phyloP scores from a whole-genome alignment of 1,140 invertebrate genomes.

The Drosophila nasuta region DNA sequence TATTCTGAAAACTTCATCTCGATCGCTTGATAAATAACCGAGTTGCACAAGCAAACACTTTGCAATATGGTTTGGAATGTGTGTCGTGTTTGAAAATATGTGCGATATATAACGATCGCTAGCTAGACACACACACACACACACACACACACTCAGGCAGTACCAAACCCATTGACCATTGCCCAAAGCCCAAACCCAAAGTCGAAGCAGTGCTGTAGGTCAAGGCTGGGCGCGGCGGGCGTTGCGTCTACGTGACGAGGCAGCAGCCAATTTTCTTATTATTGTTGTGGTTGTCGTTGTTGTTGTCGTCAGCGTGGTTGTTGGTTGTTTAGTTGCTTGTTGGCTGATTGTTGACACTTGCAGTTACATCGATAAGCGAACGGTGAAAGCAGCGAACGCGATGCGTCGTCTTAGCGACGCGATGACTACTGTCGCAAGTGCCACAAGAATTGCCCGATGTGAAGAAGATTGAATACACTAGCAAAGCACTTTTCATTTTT shows the following conservation, averaged over 20 bases:
- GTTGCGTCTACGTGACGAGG: constrained; percentile 67
- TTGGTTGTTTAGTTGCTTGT: constrained; percentile 13
- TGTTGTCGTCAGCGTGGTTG: constrained; percentile 22
- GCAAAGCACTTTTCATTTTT: no score
- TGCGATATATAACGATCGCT: constrained; percentile 11
- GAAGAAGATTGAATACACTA: constrained; percentile 3
- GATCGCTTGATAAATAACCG: neutral
- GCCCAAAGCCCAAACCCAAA: constrained; percentile 15
- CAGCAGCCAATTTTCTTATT: constrained; percentile 42
- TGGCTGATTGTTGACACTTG: constrained; percentile 46
- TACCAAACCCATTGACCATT: constrained; percentile 1
- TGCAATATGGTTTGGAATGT: neutral
- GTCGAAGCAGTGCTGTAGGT: constrained; percentile 74
- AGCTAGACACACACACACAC: neutral
- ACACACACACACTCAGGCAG: neutral
- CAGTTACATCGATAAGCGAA: constrained; percentile 54
- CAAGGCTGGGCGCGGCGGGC: constrained; percentile 79
- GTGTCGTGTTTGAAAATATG: constrained; percentile 21
- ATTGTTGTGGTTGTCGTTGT: constrained; percentile 19
- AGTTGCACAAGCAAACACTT: neutral
- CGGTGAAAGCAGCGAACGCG: constrained; percentile 44
- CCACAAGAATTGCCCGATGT: neutral
- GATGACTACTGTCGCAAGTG: constrained; percentile 24
- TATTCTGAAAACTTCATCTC: neutral
- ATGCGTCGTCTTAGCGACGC: constrained; percentile 2